Base-by-base conservation (phyloP, 2,888 invertebrate species). In the Drosophila neotestacea region DNA sequence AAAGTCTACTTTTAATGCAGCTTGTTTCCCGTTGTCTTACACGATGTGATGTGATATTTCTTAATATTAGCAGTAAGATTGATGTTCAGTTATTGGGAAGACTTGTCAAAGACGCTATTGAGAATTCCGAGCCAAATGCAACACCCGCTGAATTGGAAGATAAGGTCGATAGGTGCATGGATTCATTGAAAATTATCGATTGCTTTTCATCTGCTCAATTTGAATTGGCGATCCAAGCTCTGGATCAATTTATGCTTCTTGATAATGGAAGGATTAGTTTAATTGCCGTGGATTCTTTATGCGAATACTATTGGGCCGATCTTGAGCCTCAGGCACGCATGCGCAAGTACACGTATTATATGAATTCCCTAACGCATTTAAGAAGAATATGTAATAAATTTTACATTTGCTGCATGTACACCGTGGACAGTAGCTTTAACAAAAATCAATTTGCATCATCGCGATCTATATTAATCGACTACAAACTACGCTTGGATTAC, bases 231-330 rank as follows among this genome's bases (percentile, higher is more conserved):
- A 9, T 79, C 9, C 60, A 63, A 30, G 55, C 73, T 7, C 16
- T 79, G 7, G 73, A 73, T 11, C 46, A 64, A 6, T 61, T 48
- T 13, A 65, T 68, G 32, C 42, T 79, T 6, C 44, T 73, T 1
- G 60, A 70, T 5, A 68, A 73, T 11, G 61, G 30, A 0, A 44
- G 56, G 4, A 42, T 61, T 11, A 66, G 76, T 27, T 11, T 79
- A 0, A 47, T 79, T 39, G 73, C 59, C 1, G 50, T 79, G 0
- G 79, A 79, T 52, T 46, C 76, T 16, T 44, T 79, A 0, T 67
- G 77, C 16, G 79, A 79, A n/a, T 79, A 70, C 27, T 79, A 77
- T 51, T 79, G 79, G 79, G 13, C 58, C 3, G 76, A 79, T 27
- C 42, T 68, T 11, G 36, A 62, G 10, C 62, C 61, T 39, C 54